Percentiles rank a stretch among this genome's conserved stretches.
Evolutionary conservation across 2,113 vertebrate species (phyloP).

Genomic region (Takifugu flavidus): DNA sequence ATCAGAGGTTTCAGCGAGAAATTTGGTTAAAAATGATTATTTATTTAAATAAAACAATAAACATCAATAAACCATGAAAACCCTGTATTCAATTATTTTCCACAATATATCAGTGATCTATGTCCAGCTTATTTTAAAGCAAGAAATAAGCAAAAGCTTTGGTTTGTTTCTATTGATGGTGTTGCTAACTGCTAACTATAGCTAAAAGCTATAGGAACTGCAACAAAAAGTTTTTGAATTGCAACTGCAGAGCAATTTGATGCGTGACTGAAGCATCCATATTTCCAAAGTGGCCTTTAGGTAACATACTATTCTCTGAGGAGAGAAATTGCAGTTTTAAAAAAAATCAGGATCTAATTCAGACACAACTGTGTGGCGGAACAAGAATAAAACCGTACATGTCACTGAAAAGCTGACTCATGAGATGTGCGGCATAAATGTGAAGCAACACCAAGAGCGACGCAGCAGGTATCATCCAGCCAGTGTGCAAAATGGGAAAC

Average conservation of each 20-base stretch:
- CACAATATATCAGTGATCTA: too few relatives aligned
- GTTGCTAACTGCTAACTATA: too few relatives aligned
- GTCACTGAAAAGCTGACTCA: constrained; percentile 23
- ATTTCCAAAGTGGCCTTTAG: not conserved
- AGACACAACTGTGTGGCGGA: constrained; percentile 2
- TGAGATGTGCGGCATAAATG: constrained; percentile 53
- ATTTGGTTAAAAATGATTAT: not conserved
- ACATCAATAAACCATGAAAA: not conserved
- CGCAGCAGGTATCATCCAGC: constrained; percentile 49
- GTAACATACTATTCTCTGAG: not conserved
- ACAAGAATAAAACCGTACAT: constrained; percentile 15
- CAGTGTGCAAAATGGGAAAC: constrained; percentile 8
- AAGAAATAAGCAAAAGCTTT: too few relatives aligned
- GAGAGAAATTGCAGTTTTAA: too few relatives aligned
- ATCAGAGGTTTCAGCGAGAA: not conserved
- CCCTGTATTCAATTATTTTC: not conserved
- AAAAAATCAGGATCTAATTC: not conserved
- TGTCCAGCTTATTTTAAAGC: too few relatives aligned
- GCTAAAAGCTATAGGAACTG: too few relatives aligned
- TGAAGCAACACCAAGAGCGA: constrained; percentile 51
- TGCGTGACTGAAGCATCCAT: not conserved
- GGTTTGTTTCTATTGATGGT: too few relatives aligned
- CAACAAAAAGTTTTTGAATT: too few relatives aligned
- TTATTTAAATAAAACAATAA: constrained; percentile 3
- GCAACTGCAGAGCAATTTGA: too few relatives aligned